Conservation (phyloP, 2,888 invertebrate species). For the Himalopsyche anomala region DNA sequence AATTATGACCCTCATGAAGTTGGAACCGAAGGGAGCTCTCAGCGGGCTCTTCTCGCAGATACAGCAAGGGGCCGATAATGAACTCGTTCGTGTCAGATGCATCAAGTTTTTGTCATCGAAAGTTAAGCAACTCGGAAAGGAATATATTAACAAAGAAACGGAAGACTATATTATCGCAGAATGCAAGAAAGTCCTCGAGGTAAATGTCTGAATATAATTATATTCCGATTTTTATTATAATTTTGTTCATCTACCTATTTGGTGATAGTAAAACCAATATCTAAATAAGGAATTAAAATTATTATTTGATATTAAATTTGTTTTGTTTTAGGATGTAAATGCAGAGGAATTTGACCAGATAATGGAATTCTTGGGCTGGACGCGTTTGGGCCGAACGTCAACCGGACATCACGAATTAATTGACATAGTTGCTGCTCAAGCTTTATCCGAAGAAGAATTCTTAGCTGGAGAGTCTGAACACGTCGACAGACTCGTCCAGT, state of each 20-base stretch:
- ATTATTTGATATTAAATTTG: no score
- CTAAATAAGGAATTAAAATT: no score
- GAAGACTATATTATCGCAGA: slow-evolving; percentile 90
- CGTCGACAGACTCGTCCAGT: slow-evolving; percentile 88
- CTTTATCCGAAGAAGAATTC: slow-evolving; percentile 81
- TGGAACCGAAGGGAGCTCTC: slow-evolving; percentile 81
- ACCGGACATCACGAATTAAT: slow-evolving; percentile 92
- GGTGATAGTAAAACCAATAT: no score
- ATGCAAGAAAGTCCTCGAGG: slow-evolving; percentile 90
- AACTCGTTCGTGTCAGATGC: slow-evolving; percentile 88
- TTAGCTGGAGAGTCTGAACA: slow-evolving; percentile 85
- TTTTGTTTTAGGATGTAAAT: slow-evolving; percentile 83
- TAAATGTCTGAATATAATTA: slow-evolving; percentile 68
- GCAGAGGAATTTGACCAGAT: slow-evolving; percentile 94
- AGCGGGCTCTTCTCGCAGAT: slow-evolving; percentile 78
- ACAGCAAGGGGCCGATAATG: slow-evolving; percentile 76
- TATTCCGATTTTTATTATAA: neutral
- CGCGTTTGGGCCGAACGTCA: slow-evolving; percentile 88
- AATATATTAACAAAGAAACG: slow-evolving; percentile 87
- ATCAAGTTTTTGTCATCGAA: slow-evolving; percentile 92
- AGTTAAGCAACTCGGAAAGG: slow-evolving; percentile 86
- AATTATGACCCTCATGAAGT: slow-evolving; percentile 85
- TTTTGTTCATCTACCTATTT: neutral
- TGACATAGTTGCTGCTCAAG: slow-evolving; percentile 90
- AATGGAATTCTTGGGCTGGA: slow-evolving; percentile 89